Evolutionary conservation across 2,113 vertebrate genomes (phyloP), one percentile per base, ranked within the genome.

Genomic region (Pseudonaja textilis): DNA sequence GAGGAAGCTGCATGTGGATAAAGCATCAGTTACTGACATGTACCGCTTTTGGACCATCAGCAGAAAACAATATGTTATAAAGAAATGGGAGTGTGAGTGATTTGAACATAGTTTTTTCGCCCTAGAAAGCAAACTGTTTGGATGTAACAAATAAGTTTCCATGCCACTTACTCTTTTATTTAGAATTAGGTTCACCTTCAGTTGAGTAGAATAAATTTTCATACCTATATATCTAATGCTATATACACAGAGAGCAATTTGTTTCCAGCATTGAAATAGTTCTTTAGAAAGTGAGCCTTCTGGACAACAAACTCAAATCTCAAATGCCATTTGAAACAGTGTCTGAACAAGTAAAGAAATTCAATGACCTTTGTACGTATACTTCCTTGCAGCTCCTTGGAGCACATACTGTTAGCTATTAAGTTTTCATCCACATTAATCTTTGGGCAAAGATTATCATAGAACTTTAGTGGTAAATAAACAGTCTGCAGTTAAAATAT

Each of bases 381-480:
- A 69, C 93, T 94, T 95, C 93, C 22, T 47, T 69, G 74, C 88
- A 93, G 74, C 86, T 93, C 50, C 74, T 57, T 93, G 74, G 89
- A 92, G 5, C 20, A 52, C 14, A 23, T 92, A 93, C 3, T 94
- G 92, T 89, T 87, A 93, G 59, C 92, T 93, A 20, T 25, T 91
- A 0, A 45, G 26, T 95, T 93, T 93, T 59, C 26, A 39, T 87
- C 88, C 20, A 16, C 0, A 3, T 93, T 95, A 93, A 94, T 93
- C 45, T 94, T 52, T 89, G 89, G 87, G 23, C 1, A 93, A 88
- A 91, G 57, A 94, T 0, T 0, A 89, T 85, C 94, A 93, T 86
- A 5, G 93, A 54, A 23, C 61, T 93, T 20, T 57, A 90, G 26
- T 89, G 90, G 74, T 89, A 22, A 93, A 81, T 93, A 90, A 96